A percentile compares a stretch with the other conserved stretches of the same genome.
Conservation (phyloP, 92 coral and sea anemone species). For the Virgularia gustaviana region DNA sequence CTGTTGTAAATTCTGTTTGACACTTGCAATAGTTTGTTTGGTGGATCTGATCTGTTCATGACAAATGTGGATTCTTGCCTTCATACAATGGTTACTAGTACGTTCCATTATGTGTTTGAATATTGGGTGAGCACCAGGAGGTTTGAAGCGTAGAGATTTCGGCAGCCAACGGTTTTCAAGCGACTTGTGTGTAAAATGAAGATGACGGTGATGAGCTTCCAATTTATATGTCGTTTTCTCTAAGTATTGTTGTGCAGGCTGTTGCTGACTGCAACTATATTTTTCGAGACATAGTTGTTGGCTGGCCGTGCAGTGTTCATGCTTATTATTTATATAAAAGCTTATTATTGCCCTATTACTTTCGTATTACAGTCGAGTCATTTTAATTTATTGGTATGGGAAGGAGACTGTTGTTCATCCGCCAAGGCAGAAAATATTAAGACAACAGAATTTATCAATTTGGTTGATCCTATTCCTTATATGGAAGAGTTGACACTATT, state of each 20-base stretch:
- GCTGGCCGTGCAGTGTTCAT: too few species aligned
- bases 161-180: conserved; percentile 9
- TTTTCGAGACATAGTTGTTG: too few species aligned
- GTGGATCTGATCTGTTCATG: not conserved
- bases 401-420: conserved; percentile 48
- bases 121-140: conserved; percentile 33
- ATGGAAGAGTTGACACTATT: conserved; percentile 5
- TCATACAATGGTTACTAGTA: conserved; percentile 35
- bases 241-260: too few species aligned
- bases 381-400: conserved; percentile 45
- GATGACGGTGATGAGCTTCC: conserved; percentile 35
- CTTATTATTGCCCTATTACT: conserved; percentile 58
- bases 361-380: conserved; percentile 40
- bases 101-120: conserved; percentile 44
- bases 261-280: too few species aligned
- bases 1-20: not conserved
- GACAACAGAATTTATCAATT: conserved; percentile 27
- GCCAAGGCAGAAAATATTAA: conserved; percentile 38
- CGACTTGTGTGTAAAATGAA: conserved; percentile 17
- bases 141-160: conserved; percentile 26
- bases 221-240: conserved; percentile 36
- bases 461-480: conserved; percentile 29
- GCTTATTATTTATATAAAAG: too few species aligned
- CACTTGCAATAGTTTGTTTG: not conserved
- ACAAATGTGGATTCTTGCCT: conserved; percentile 37